These are phyloP conservation scores for Pogona vitticeps DNA, from an alignment of 2,113 vertebrate species.

Conservation along the genomic window DNA sequence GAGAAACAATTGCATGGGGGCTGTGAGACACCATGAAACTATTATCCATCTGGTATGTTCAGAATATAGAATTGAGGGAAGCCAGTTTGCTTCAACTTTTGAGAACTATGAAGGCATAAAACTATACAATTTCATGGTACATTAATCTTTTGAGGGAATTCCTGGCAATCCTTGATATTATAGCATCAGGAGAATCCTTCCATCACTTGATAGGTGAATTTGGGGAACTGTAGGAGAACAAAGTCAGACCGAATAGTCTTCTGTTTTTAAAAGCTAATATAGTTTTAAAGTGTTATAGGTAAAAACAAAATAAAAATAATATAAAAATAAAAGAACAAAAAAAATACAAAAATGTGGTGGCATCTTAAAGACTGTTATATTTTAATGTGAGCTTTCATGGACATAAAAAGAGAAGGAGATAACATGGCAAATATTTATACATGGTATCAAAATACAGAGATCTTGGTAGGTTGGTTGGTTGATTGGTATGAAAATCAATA, in stretches of 20 bases:
- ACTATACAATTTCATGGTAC: conserved; percentile 19
- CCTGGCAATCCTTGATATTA: neutral
- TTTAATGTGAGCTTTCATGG: too few species aligned
- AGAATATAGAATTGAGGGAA: conserved; percentile 11
- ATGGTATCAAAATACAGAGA: too few species aligned
- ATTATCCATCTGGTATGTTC: conserved; percentile 32
- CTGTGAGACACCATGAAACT: conserved; percentile 18
- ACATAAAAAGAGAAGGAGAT: too few species aligned
- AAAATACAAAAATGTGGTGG: too few species aligned
- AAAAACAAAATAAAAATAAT: too few species aligned
- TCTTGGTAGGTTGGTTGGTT: too few species aligned
- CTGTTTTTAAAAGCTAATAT: neutral
- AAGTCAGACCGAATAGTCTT: neutral
- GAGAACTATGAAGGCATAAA: neutral
- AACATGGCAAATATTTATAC: too few species aligned
- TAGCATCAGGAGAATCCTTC: neutral
- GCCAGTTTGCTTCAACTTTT: conserved; percentile 5
- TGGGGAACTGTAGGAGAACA: neutral
- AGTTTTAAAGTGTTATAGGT: neutral
- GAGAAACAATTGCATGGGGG: conserved; percentile 31
- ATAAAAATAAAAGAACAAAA: too few species aligned
- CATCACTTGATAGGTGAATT: neutral
- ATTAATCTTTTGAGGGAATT: conserved; percentile 23
- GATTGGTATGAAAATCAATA: too few species aligned
- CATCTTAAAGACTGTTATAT: too few species aligned